Base-by-base conservation (phyloP, 2,113 vertebrate genomes). In the Sinosuthora webbiana region DNA sequence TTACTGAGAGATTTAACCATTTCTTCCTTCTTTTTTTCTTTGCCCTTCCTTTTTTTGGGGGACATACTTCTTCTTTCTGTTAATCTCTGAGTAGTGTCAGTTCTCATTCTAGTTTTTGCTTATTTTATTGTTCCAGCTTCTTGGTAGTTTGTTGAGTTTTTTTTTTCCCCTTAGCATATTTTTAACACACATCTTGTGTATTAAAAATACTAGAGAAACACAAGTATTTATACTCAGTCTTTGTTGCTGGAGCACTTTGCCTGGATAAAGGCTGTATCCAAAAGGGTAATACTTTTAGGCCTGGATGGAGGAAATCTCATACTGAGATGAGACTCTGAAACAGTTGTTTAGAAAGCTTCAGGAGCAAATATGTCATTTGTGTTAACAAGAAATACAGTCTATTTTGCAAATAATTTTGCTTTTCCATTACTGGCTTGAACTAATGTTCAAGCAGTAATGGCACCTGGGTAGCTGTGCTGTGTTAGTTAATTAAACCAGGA, bases 41-140 rank as follows among this genome's bases (percentile, higher is more conserved):
- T 91, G 59, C 7, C 27, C 70, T 90, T 93, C 89, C 85, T 91
- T 92, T 94, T 95, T n/a, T n/a, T 5, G 22, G 53, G 53, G 20
- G 37, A 53, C 25, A 70, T 50, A 45, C 86, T 96, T 93, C 94
- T 91, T 88, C 68, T 97, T 97, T 95, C 64, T 86, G 50, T 69
- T 91, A 65, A 60, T 73, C 28, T 83, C 70, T n/a, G 30, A 77
- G 28, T 83, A 79, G 74, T 97, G 97, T 94, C 94, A 57, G 83
- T 96, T 96, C 96, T 91, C 67, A 84, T 88, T 95, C 63, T 90
- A 73, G 37, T 79, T 74, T 75, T 65, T 91, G 44, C 57, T 89
- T 69, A 57, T 75, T 89, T 86, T 93, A 81, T 71, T 83, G 31
- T 83, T 79, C 41, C 52, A 63, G 15, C 11, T 83, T 74, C 19